These are phyloP conservation scores for Silurus asotus DNA, from an alignment of 2,113 vertebrate species.

Conservation along the genomic window DNA sequence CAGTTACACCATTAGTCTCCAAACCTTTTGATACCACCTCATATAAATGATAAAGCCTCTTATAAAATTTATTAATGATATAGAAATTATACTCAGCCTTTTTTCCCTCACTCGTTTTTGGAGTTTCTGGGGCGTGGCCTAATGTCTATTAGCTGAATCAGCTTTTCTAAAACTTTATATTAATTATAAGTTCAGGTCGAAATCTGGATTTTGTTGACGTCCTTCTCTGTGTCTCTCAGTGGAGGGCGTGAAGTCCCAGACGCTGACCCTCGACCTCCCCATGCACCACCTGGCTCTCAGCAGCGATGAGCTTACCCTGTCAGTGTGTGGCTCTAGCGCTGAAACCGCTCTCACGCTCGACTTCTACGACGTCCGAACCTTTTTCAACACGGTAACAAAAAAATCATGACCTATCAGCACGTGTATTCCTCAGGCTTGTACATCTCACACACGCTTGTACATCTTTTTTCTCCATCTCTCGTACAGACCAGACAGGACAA, in stretches of 20 bases:
- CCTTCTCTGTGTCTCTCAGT: constrained; percentile 63
- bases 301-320: constrained; percentile 88
- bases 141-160: background rate
- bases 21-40: too few species aligned
- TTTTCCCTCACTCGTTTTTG: too few species aligned
- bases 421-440: background rate
- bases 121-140: background rate
- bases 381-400: constrained; percentile 85
- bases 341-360: constrained; percentile 75
- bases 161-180: background rate
- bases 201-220: background rate
- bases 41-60: too few species aligned
- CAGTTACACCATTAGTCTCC: too few species aligned
- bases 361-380: constrained; percentile 90
- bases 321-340: constrained; percentile 79
- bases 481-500: constrained; percentile 81
- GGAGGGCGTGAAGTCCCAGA: constrained; percentile 71
- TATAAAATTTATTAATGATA: too few species aligned
- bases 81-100: too few species aligned
- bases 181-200: background rate
- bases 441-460: background rate
- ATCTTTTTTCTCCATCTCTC: background rate
- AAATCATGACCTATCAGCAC: background rate
- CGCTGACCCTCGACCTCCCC: constrained; percentile 75
- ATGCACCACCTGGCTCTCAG: constrained; percentile 89